Base-by-base conservation (phyloP, 1,140 invertebrate genomes). In the Bradysia coprophila region DNA sequence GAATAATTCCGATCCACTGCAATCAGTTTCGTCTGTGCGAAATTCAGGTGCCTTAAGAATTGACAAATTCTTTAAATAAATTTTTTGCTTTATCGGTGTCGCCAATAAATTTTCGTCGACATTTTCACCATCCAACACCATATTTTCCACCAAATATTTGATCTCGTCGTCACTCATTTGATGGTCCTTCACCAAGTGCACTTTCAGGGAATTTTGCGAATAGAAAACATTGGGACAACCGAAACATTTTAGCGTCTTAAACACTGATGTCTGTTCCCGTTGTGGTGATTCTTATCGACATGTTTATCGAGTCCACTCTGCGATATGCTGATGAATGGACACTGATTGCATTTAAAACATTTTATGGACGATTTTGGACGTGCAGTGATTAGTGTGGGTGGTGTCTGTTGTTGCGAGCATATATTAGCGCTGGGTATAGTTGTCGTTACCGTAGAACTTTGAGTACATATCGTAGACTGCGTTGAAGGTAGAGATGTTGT, bases 161-260 rank as follows among this genome's bases (percentile, higher is more conserved):
- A 50, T 42, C 31, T 67, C 65, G 28, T 50, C 49, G 41, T 51
- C 53, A 18, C 46, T 48, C 42, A 68, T 53, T 33, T 58, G 53
- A 47, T 68, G 66, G 46, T 67, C 65, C 45, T 61, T 48, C 20
- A 58, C 51, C 1, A 69, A 54, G 51, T 69, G 67, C 18, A 63
- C 46, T 32, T 61, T 48, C 13, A 69, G 49, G 10, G 64, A 58
- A 38, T 64, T 52, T 31, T 52, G 45, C 42, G 54, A 58, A 43
- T 56, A 63, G 45, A 69, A 70, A 31, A 62, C 50, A 48, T 70
- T 68, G 1, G 50, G 40, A 48, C 67, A 68, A 24, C 65, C 66
- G 48, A 54, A 49, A 45, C 61, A 62, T 46, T 57, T 52, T 4
- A 57, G 40, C 24, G 53, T 23, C 41, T 44, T 11, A 51, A 49